Base-by-base conservation (phyloP, 2,888 invertebrate genomes). In the Drosophila borealis region DNA sequence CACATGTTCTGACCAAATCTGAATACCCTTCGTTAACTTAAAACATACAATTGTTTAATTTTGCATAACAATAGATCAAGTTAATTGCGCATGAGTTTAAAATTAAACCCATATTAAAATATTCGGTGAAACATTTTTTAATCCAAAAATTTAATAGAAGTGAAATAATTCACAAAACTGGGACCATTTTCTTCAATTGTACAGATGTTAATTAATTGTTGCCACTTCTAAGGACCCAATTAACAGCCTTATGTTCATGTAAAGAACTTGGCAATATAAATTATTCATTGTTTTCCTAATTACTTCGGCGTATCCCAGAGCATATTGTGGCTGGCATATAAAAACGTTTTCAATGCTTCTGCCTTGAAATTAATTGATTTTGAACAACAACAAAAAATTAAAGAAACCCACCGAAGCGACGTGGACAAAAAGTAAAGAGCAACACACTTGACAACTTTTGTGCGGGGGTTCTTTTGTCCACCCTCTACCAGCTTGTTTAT, bases 321-420 rank as follows among this genome's bases (percentile, higher is more conserved):
- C 17, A 13, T 34, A 4, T 44, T 60, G 41, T 34, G 33, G 36
- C 42, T 51, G 36, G n/a, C 37, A 37, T 49, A 54, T 37, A 17
- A 53, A 60, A 49, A 53, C n/a, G 4, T 36, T 56, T 53, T 53
- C 25, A 37, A 70, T 74, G 62, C 65, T 69, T 54, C 60, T 60
- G 48, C 46, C 21, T 13, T 46, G 50, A 75, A 80, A 75, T 78
- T 86, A 86, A 81, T 81, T 86, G 86, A 82, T 81, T 81, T 78
- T 78, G 68, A 70, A 85, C 85, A 72, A n/a, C n/a, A 82, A 70
- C 77, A 51, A 76, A 49, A 68, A 48, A 44, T 68, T 69, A 36
- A 33, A 48, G 55, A 37, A 64, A 61, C 45, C 29, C 70, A 59
- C 21, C 46, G 60, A 64, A 41, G 51, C 51, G 55, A 46, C 39